Evolutionary conservation across 2,113 vertebrate genomes (phyloP).

Genomic region (Menidia beryllina): DNA sequence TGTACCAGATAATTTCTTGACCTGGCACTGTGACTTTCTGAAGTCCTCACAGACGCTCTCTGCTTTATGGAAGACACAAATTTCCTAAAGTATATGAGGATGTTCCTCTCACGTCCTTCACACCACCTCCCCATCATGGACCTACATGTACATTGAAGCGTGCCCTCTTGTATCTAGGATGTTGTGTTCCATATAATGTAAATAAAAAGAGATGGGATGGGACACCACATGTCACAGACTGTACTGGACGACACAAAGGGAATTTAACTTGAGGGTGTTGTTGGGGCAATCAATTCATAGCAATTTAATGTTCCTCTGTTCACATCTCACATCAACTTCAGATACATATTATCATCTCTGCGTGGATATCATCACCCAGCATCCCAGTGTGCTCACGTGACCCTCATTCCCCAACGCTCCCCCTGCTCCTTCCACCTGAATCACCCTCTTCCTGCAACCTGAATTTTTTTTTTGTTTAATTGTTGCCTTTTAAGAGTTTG

Average conservation of each 20-base stretch:
- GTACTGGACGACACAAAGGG: constrained; percentile 43
- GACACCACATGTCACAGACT: constrained; percentile 4
- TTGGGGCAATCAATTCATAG: constrained; percentile 33
- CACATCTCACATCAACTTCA: background rate
- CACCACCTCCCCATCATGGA: background rate
- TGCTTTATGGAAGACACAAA: background rate
- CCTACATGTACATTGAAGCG: background rate
- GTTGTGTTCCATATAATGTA: constrained; percentile 34
- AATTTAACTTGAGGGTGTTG: constrained; percentile 37
- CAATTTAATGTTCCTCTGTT: background rate
- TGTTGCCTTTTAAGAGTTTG: constrained; percentile 82
- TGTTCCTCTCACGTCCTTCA: background rate
- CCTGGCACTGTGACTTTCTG: background rate
- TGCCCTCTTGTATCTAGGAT: background rate
- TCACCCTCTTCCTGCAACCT: constrained; percentile 64
- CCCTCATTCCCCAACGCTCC: constrained; percentile 1
- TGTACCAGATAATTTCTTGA: background rate
- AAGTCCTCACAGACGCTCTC: background rate
- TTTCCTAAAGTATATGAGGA: background rate
- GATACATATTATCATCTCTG: constrained; percentile 4
- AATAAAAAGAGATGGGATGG: constrained; percentile 32
- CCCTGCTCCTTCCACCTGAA: constrained; percentile 28
- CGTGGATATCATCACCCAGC: background rate
- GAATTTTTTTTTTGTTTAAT: constrained; percentile 46
- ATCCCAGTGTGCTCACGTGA: background rate